Percentiles rank a stretch among this genome's conserved stretches.
Evolutionary conservation across 2,113 vertebrate genomes (phyloP).

Genomic region (Enhydra lutris): DNA sequence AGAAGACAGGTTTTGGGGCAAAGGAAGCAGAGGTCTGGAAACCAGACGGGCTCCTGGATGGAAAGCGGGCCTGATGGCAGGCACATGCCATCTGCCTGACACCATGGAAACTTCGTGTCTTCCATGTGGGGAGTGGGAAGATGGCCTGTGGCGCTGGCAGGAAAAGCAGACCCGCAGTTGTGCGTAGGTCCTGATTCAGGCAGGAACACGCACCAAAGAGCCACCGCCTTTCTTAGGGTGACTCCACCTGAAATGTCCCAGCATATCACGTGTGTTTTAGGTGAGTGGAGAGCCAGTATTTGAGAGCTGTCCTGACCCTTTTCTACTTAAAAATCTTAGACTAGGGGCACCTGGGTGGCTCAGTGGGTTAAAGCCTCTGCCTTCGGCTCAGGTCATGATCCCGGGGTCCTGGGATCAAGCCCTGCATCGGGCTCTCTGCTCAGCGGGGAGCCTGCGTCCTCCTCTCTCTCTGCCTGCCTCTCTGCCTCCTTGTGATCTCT

Average conservation of each 20-base stretch:
- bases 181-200: background rate
- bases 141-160: background rate
- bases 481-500: no score
- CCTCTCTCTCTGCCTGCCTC: no score
- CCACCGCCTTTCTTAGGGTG: background rate
- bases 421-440: no score
- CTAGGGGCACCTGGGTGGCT: no score
- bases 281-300: background rate
- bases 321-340: background rate
- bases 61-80: background rate
- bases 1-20: background rate
- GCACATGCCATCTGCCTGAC: background rate
- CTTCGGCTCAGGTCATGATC: no score
- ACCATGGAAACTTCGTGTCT: background rate
- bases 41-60: background rate
- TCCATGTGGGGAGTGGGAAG: background rate
- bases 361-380: no score
- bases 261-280: accelerated
- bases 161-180: background rate
- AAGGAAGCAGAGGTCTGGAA: background rate
- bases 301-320: background rate
- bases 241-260: no score
- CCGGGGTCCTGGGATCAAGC: no score
- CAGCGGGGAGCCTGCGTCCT: no score
- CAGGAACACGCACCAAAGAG: no score